These are phyloP conservation scores for Chionodraco myersi DNA, from an alignment of 2,113 vertebrate genomes.

Conservation along the genomic window DNA sequence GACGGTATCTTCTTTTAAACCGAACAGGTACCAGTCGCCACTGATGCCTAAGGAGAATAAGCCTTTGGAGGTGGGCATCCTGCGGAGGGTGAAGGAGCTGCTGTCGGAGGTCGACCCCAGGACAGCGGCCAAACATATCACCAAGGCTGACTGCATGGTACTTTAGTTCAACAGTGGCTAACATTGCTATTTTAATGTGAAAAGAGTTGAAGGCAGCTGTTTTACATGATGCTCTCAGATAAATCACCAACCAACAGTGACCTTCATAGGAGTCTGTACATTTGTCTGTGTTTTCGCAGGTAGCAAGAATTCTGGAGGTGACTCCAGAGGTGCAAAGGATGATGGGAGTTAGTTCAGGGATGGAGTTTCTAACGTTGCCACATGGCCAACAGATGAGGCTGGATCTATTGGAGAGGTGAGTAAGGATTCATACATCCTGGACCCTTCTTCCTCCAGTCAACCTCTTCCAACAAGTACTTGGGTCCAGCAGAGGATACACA, in stretches of 20 bases:
- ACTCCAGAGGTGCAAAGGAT: slow-evolving; percentile 88
- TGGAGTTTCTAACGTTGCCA: slow-evolving; percentile 95
- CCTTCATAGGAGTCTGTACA: background rate
- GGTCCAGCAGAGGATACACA: no score
- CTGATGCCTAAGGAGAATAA: slow-evolving; percentile 92
- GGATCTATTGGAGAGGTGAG: slow-evolving; percentile 95
- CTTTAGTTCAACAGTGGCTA: background rate
- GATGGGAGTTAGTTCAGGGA: slow-evolving; percentile 94
- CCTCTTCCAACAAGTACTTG: background rate
- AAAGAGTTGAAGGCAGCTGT: background rate
- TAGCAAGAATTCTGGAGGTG: slow-evolving; percentile 91
- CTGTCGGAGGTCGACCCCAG: slow-evolving; percentile 88
- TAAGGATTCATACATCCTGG: background rate
- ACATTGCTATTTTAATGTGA: background rate
- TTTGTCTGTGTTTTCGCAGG: slow-evolving; percentile 76
- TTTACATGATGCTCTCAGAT: no score
- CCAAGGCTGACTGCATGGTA: slow-evolving; percentile 95
- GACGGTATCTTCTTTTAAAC: slow-evolving; percentile 88
- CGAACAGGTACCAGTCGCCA: slow-evolving; percentile 84
- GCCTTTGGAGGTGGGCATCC: slow-evolving; percentile 90
- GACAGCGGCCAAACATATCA: slow-evolving; percentile 91
- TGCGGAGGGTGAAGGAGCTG: slow-evolving; percentile 93
- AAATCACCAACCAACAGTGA: background rate
- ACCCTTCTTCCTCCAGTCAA: background rate
- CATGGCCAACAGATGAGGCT: slow-evolving; percentile 93